Base-by-base conservation (phyloP, 2,113 vertebrate species). In the Amblyornis subalaris region DNA sequence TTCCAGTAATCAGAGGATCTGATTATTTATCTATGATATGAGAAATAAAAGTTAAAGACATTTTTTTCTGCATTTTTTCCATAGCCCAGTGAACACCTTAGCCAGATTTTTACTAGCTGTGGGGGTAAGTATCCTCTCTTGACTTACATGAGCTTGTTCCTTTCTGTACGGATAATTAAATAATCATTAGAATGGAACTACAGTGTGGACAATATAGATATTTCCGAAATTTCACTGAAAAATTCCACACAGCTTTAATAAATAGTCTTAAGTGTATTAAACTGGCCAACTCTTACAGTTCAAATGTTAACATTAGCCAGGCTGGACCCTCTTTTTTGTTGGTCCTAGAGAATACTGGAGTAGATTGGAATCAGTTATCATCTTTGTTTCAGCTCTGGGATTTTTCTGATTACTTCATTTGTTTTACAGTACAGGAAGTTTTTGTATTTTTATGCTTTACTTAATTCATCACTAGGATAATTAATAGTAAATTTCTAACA, bases 161-260 rank as follows among this genome's bases (percentile, higher is more conserved):
- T 86, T 94, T 84, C 36, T 84, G 19, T 71, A 77, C 80, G 54
- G 81, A 79, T 91, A 91, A 79, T 85, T 91, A 91, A 91, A 91
- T 88, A 76, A 50, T 38, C 54, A 69, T 47, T 83, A 62, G 50
- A 83, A 90, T 58, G 50, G 50, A 94, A 90, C 54, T 77, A 36
- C 12, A 64, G 21, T 80, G 88, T 94, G 70, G 67, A 21, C 7
- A 80, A 65, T 55, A 31, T 13, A 62, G 33, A 60, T 24, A 9
- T 94, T 90, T 86, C 47, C 64, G 55, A 94, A 94, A 80, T 86
- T 55, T 84, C 60, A 67, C 55, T 55, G 71, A 66, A 33, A 90
- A 90, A 64, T 84, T 86, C 35, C 44, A 71, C 24, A 3, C 6
- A 47, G 19, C 21, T 86, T 44, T 76, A 83, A 79, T 81, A 87